Conservation (phyloP, 2,797 vertebrate species). For the Monodelphis domestica region DNA sequence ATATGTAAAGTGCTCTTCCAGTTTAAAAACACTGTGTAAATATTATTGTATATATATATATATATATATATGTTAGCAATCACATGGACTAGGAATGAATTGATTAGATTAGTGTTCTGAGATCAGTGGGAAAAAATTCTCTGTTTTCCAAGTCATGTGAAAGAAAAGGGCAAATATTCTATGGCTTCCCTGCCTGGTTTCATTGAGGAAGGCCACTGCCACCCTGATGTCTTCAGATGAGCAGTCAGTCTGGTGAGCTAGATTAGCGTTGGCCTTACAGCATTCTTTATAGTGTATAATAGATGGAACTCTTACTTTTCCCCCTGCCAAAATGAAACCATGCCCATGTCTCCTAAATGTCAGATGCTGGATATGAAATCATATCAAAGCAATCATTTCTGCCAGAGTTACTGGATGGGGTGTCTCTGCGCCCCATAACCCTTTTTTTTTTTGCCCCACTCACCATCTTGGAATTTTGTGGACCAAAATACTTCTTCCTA, state of each 20-base stretch:
- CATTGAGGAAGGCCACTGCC: background rate
- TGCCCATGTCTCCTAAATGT: background rate
- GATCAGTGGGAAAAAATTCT: background rate
- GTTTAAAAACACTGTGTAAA: background rate
- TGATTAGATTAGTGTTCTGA: background rate
- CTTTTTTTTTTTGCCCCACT: background rate
- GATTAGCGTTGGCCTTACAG: background rate
- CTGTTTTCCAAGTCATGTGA: background rate
- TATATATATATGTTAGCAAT: background rate
- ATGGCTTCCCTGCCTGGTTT: background rate
- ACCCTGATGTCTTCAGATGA: background rate
- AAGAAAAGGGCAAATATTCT: background rate
- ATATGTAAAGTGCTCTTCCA: background rate
- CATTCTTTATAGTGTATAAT: background rate
- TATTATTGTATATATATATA: background rate
- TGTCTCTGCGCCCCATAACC: background rate
- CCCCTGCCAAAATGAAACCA: background rate
- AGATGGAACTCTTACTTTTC: background rate
- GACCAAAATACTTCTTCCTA: background rate
- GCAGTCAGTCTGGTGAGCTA: background rate
- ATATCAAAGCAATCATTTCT: background rate
- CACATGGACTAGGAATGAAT: background rate
- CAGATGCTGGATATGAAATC: background rate
- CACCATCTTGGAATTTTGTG: background rate
- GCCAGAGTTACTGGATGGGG: background rate